Evolutionary conservation across 2,888 invertebrate genomes (phyloP).

Genomic region (Macropis europaea): DNA sequence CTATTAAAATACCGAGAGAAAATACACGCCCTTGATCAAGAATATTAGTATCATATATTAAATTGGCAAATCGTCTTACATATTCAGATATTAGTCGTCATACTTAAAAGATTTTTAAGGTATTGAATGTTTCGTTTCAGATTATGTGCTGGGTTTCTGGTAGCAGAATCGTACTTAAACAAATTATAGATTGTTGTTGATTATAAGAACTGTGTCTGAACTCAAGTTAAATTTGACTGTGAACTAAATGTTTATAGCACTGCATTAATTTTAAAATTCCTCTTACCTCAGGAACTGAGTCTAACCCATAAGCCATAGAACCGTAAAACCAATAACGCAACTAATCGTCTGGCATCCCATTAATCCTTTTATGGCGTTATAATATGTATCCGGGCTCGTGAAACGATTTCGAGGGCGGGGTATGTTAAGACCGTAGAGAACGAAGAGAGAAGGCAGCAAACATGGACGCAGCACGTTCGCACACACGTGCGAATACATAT

Average conservation of each 20-base stretch:
- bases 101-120: too few species aligned
- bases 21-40: slow-evolving; percentile 9
- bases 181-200: too few species aligned
- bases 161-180: too few species aligned
- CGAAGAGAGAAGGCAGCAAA: not conserved
- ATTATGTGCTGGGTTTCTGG: too few species aligned
- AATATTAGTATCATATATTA: not conserved
- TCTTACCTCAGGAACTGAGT: not conserved
- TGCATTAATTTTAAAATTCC: not conserved
- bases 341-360: slow-evolving; percentile 49
- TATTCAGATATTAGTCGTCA: too few species aligned
- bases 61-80: too few species aligned
- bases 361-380: slow-evolving; percentile 69
- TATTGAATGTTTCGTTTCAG: too few species aligned
- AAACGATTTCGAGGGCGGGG: slow-evolving; percentile 8
- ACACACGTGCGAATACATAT: slow-evolving; percentile 18
- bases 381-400: slow-evolving; percentile 50
- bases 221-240: too few species aligned
- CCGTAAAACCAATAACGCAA: slow-evolving; percentile 31
- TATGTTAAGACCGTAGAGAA: not conserved
- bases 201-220: too few species aligned
- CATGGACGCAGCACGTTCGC: not conserved
- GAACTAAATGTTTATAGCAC: too few species aligned
- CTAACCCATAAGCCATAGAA: not conserved
- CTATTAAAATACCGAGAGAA: slow-evolving; percentile 5